Conservation (phyloP, 2,888 invertebrate species). For the Notodonta ziczac region DNA sequence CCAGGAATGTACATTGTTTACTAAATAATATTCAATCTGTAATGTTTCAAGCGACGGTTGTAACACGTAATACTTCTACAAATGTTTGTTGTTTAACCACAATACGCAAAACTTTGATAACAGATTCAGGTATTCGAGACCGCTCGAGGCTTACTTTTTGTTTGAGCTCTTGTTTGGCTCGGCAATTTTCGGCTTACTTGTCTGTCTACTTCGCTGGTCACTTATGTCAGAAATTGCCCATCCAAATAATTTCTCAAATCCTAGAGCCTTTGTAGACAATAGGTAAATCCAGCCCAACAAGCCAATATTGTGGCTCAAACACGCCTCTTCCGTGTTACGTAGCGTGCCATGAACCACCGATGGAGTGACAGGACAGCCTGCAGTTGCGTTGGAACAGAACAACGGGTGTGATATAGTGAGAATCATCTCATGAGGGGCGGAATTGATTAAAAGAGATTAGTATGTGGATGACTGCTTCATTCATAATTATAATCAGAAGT, state of each 20-base stretch:
- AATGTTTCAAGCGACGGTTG: not conserved
- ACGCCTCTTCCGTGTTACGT: constrained; percentile 1
- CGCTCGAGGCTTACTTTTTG: not conserved
- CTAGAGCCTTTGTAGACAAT: not conserved
- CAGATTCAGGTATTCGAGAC: not conserved
- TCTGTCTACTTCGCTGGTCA: no score
- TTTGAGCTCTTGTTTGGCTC: no score
- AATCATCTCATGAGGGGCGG: not conserved
- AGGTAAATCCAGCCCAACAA: not conserved
- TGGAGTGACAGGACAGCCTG: not conserved
- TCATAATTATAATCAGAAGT: not conserved
- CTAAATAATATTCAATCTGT: no score
- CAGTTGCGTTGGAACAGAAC: not conserved
- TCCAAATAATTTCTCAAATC: not conserved
- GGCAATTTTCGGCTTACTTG: no score
- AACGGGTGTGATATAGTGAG: not conserved
- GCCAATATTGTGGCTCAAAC: not conserved
- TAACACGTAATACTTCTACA: not conserved
- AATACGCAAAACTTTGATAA: not conserved
- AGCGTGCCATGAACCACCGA: not conserved
- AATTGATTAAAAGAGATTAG: not conserved
- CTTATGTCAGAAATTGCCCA: not conserved
- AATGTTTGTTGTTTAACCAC: not conserved
- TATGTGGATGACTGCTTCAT: not conserved
- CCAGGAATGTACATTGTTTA: no score